Evolutionary conservation across 2,888 invertebrate genomes (phyloP).

Genomic region (Lepeophtheirus nordmannii): DNA sequence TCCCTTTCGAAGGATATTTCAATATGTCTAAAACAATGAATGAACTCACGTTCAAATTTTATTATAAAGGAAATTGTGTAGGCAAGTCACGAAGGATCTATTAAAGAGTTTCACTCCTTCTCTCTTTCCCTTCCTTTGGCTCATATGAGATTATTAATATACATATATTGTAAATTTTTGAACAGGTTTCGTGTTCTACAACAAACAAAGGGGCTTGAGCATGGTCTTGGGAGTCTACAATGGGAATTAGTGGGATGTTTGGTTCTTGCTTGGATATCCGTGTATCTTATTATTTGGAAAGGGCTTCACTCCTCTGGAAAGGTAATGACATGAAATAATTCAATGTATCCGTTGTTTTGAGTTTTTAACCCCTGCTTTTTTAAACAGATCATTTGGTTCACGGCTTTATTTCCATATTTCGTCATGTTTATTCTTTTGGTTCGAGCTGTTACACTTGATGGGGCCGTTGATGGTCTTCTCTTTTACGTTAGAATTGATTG

Average conservation of each 20-base stretch:
- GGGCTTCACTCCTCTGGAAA: constrained; percentile 60
- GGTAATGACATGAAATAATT: too few relatives aligned
- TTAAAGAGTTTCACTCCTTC: too few relatives aligned
- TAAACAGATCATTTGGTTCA: constrained; percentile 53
- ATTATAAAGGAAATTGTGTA: too few relatives aligned
- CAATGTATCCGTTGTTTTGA: too few relatives aligned
- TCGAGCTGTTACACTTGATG: constrained; percentile 50
- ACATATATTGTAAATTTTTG: too few relatives aligned
- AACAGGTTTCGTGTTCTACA: constrained; percentile 45
- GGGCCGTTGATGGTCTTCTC: constrained; percentile 47
- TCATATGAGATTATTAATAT: too few relatives aligned
- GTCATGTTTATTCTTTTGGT: constrained; percentile 50
- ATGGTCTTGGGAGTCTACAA: constrained; percentile 46
- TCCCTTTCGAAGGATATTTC: too few relatives aligned
- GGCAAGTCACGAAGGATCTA: too few relatives aligned
- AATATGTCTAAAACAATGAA: too few relatives aligned
- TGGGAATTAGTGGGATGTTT: constrained; percentile 52
- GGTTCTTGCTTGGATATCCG: constrained; percentile 49
- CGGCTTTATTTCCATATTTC: constrained; percentile 55
- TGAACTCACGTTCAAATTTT: too few relatives aligned
- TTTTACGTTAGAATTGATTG: constrained; percentile 51
- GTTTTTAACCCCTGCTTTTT: background rate
- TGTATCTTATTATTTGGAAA: constrained; percentile 54
- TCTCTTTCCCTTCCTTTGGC: too few relatives aligned
- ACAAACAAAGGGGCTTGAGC: constrained; percentile 44